Evolutionary conservation across 1,140 invertebrate genomes (phyloP).

Genomic region (Drosophila subobscura): DNA sequence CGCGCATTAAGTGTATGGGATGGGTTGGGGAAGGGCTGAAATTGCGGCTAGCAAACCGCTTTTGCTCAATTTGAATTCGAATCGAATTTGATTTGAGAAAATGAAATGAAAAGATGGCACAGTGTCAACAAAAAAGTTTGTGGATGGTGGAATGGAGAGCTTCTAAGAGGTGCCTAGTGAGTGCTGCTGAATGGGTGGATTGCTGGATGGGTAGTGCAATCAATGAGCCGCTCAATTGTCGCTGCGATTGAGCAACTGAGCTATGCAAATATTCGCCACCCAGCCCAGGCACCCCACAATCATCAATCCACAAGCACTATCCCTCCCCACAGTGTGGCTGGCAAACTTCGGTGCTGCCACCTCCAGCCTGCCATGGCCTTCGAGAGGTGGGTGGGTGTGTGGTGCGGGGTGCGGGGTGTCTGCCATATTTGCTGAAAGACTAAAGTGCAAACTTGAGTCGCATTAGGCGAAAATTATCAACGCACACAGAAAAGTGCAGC

Average conservation of each 20-base stretch:
- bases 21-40: not conserved
- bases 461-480: slow-evolving; percentile 77
- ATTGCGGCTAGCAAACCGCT: slow-evolving; percentile 32
- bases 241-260: slow-evolving; percentile 75
- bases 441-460: slow-evolving; percentile 77
- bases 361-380: not conserved
- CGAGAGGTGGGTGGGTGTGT: not conserved
- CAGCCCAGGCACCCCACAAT: not conserved
- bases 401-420: not conserved
- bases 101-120: slow-evolving; percentile 63
- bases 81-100: slow-evolving; percentile 74
- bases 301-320: slow-evolving; percentile 3
- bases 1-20: too few species aligned
- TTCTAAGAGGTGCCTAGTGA: slow-evolving; percentile 10
- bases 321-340: not conserved
- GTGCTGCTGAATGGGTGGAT: slow-evolving; percentile 37
- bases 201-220: slow-evolving; percentile 53
- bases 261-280: slow-evolving; percentile 65
- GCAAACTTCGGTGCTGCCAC: slow-evolving; percentile 26
- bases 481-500: slow-evolving; percentile 30
- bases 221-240: slow-evolving; percentile 76
- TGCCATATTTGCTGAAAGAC: slow-evolving; percentile 75
- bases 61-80: slow-evolving; percentile 71
- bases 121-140: slow-evolving; percentile 73
- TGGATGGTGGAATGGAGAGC: not conserved